Conservation (phyloP, 1,140 invertebrate species). For the Tetramorium parvispinum region DNA sequence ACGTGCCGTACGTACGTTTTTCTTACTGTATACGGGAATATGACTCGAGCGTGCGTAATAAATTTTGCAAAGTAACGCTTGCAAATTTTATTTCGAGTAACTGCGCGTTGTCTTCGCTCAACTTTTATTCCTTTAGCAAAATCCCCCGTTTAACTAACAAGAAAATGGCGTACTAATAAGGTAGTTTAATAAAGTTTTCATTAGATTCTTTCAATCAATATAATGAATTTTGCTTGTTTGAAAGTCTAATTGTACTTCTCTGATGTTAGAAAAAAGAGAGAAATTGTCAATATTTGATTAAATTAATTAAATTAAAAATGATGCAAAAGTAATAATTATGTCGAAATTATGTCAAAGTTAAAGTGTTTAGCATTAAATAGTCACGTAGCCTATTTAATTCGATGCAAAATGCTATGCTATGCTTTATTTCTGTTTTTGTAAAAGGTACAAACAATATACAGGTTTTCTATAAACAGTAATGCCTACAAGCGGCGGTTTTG, state of each 20-base stretch:
- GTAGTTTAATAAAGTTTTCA: too few species aligned
- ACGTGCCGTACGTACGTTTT: constrained; percentile 17
- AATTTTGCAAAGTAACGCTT: constrained; percentile 18
- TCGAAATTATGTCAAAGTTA: background rate
- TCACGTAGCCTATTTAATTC: background rate
- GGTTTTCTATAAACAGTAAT: too few species aligned
- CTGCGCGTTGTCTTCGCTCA: background rate
- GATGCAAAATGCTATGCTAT: background rate
- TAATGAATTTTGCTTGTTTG: background rate
- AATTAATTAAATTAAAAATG: background rate
- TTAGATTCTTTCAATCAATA: background rate
- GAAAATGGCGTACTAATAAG: background rate
- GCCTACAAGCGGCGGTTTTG: too few species aligned
- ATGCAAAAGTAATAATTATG: background rate
- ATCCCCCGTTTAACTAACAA: background rate
- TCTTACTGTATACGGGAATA: background rate
- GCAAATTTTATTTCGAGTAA: constrained; percentile 25
- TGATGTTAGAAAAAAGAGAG: background rate
- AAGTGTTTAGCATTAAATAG: too few species aligned
- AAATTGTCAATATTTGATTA: background rate
- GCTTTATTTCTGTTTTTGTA: background rate
- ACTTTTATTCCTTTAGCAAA: background rate
- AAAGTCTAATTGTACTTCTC: background rate
- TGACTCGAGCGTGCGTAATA: constrained; percentile 6
- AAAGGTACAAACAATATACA: background rate